phyloP scores from a whole-genome alignment of 2,113 vertebrate genomes.

The Triplophysa siluroides region DNA sequence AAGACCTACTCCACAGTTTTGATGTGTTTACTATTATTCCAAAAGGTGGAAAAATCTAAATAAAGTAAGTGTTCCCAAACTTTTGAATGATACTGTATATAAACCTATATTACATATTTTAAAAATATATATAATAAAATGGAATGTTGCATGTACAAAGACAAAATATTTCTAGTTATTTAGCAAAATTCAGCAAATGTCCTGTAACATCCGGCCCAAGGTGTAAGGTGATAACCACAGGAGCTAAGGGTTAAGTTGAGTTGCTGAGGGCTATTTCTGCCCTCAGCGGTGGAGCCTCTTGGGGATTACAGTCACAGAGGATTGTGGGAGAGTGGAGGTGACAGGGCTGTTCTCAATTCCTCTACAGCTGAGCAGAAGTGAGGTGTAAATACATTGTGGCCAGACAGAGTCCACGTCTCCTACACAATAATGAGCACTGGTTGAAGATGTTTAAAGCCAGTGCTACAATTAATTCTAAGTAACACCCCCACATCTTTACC shows the following conservation, averaged over 20 bases:
- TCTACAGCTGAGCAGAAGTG: constrained; percentile 14
- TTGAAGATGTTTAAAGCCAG: constrained; percentile 21
- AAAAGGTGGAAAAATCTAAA: too few species aligned
- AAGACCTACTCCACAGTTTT: too few species aligned
- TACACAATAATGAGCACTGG: not conserved
- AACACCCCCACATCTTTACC: not conserved
- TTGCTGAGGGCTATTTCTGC: constrained; percentile 67
- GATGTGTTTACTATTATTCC: too few species aligned
- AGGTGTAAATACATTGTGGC: constrained; percentile 22
- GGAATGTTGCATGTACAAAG: too few species aligned
- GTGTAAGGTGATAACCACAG: constrained; percentile 58
- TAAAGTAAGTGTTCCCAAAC: too few species aligned
- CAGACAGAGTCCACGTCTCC: constrained; percentile 35
- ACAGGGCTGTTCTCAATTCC: constrained; percentile 38
- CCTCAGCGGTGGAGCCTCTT: constrained; percentile 52
- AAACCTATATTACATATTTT: too few species aligned
- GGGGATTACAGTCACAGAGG: constrained; percentile 62
- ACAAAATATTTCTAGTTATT: not conserved
- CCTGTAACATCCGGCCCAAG: constrained; percentile 50
- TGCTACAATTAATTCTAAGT: not conserved
- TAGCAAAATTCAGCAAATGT: constrained; percentile 56
- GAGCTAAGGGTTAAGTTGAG: too few species aligned
- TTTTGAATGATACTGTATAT: too few species aligned
- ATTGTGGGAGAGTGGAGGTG: constrained; percentile 59
- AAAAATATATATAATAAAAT: too few species aligned